Percentiles rank a stretch among this genome's conserved stretches.
phyloP scores from a whole-genome alignment of 2,797 vertebrate genomes.

The Typhlichthys subterraneus region DNA sequence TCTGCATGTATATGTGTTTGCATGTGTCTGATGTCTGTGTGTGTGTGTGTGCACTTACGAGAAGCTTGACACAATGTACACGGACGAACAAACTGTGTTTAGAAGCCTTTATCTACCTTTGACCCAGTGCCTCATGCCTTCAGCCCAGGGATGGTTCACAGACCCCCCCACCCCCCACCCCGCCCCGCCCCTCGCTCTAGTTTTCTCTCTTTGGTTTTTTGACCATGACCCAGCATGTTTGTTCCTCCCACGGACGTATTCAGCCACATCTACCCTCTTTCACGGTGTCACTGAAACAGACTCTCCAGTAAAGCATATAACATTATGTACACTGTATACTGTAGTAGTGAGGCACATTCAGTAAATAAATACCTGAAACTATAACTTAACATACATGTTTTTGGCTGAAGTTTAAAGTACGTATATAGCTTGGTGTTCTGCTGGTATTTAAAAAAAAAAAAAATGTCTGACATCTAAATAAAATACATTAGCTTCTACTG shows the following conservation, averaged over 20 bases:
- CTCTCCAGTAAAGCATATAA: too few relatives aligned
- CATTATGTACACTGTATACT: too few relatives aligned
- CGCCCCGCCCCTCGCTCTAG: too few relatives aligned
- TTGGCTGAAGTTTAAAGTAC: too few relatives aligned
- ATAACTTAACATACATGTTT: too few relatives aligned
- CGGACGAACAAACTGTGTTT: conserved; percentile 4
- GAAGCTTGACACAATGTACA: background rate
- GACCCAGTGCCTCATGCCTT: conserved; percentile 8
- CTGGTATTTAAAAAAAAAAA: background rate
- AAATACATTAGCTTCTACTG: conserved; percentile 20
- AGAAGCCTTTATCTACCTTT: conserved; percentile 4
- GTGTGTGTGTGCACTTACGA: too few relatives aligned
- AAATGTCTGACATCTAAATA: conserved; percentile 10
- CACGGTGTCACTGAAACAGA: too few relatives aligned
- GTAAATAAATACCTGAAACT: too few relatives aligned
- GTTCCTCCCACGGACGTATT: conserved; percentile 2
- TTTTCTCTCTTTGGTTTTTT: background rate
- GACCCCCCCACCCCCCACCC: background rate
- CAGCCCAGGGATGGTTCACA: conserved; percentile 10
- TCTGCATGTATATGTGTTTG: background rate
- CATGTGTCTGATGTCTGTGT: background rate
- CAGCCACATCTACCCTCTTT: background rate
- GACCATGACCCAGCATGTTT: conserved; percentile 15
- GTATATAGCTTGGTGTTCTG: too few relatives aligned
- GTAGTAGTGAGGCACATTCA: too few relatives aligned